phyloP scores from a whole-genome alignment of 2,797 vertebrate genomes.

The Chromobotia macracanthus region DNA sequence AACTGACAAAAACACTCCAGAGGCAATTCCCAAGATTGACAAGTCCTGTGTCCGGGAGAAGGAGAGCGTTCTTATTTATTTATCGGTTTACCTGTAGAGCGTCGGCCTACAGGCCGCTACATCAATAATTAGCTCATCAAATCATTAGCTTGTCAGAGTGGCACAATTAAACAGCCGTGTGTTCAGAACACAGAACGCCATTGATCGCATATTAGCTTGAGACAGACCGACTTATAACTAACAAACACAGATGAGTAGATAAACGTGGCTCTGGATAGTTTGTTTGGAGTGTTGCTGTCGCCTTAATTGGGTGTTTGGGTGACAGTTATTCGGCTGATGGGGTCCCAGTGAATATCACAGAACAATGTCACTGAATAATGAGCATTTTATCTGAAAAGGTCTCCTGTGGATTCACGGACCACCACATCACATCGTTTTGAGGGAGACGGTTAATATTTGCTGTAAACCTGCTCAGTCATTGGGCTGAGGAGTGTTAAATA shows the following conservation, averaged over 20 bases:
- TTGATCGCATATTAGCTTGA: constrained; percentile 63
- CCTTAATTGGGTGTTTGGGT: constrained; percentile 23
- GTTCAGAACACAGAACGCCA: constrained; percentile 76
- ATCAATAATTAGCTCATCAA: constrained; percentile 84
- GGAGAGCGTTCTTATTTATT: constrained; percentile 77
- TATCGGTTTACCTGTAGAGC: constrained; percentile 80
- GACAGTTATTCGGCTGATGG: constrained; percentile 22
- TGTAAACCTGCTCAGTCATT: not conserved
- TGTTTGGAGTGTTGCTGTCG: constrained; percentile 20
- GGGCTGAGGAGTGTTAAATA: constrained; percentile 23
- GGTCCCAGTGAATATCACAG: not conserved
- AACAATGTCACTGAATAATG: not conserved
- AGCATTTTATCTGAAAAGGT: constrained; percentile 22
- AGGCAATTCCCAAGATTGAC: constrained; percentile 81
- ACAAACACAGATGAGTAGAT: constrained; percentile 45
- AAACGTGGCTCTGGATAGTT: constrained; percentile 5
- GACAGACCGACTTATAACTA: constrained; percentile 41
- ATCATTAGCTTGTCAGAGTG: constrained; percentile 78
- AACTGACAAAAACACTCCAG: constrained; percentile 79
- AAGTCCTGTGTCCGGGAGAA: constrained; percentile 66
- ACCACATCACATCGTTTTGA: not conserved
- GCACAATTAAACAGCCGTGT: constrained; percentile 77
- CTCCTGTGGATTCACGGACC: not conserved
- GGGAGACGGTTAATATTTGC: constrained; percentile 18
- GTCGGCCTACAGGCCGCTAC: constrained; percentile 74